Conservation (phyloP, 2,888 invertebrate species). For the Pomacea canaliculata region DNA sequence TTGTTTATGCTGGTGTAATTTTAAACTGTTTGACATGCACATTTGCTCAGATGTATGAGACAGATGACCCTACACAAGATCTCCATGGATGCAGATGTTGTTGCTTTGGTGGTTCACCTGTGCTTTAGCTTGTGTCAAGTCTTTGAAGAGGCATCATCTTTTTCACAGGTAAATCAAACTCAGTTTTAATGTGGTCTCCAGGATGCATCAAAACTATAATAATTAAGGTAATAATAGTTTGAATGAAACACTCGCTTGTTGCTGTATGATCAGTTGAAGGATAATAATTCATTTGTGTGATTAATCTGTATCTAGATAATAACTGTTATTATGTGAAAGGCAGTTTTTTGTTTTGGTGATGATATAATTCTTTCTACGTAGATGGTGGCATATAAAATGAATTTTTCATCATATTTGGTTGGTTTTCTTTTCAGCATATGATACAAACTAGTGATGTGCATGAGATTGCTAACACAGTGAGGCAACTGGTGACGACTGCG, state of each 20-base stretch:
- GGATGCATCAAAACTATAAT: too few species aligned
- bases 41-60: conserved; percentile 6
- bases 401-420: background rate
- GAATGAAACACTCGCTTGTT: background rate
- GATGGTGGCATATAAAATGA: too few species aligned
- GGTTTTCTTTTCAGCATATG: background rate
- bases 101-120: background rate
- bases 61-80: background rate
- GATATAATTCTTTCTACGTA: too few species aligned
- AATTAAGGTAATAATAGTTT: background rate
- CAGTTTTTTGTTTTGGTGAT: too few species aligned
- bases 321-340: too few species aligned
- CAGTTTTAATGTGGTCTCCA: too few species aligned
- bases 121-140: conserved; percentile 9
- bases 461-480: conserved; percentile 2
- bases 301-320: too few species aligned
- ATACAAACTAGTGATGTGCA: background rate
- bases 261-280: background rate
- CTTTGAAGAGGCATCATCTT: conserved; percentile 4
- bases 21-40: too few species aligned
- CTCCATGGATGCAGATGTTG: background rate
- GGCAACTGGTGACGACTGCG: conserved; percentile 1
- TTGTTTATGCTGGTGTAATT: too few species aligned
- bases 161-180: background rate
- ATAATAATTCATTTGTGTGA: too few species aligned